Base-by-base conservation (phyloP, 64 coral and sea anemone genomes). In the Acropora yongei region DNA sequence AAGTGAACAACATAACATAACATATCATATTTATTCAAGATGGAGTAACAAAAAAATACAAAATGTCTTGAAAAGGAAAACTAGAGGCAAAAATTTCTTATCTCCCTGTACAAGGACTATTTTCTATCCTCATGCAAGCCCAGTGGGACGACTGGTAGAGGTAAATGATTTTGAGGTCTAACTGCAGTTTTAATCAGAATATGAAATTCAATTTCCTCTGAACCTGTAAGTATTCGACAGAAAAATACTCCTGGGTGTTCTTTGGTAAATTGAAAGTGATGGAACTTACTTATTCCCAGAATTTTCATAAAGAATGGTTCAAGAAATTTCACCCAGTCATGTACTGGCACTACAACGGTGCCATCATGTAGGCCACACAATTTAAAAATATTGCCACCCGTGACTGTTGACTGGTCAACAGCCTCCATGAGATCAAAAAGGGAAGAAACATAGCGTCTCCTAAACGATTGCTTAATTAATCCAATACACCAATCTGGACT, bases 401-500 rank as follows among this genome's bases (percentile, higher is more conserved):
- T 79, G 8, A 57, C 51, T 5, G 77, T 80, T 6, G 88, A 90
- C 18, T 80, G 66, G 20, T 90, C 88, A 30, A 80, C 76, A 49
- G 66, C 76, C 47, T 81, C 47, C 13, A 82, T 11, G 17, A 82
- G 49, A 17, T 90, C 77, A 1, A 81, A 80, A 47, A 90, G 47
- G 17, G 77, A 81, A 1, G 88, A 90, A 6, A 90, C 18, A 61
- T 19, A 91, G 12, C 68, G 12, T 55, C 77, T 14, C 20, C 77
- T 90, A 17, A 73, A 71, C n/a, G 40, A 49, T 18, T 92, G 72
- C 58, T 92, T 87, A 16, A 72, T 2, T 47, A 87, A 49, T 48
- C 87, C 87, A 79, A 89, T 79, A 89, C 75, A 79, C 87, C 74
- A 89, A 47, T 89, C 76, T 18, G 87, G 75, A 17, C 68, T 58